Base-by-base conservation (phyloP, 2,113 vertebrate genomes). In the Pycnonotus jocosus region DNA sequence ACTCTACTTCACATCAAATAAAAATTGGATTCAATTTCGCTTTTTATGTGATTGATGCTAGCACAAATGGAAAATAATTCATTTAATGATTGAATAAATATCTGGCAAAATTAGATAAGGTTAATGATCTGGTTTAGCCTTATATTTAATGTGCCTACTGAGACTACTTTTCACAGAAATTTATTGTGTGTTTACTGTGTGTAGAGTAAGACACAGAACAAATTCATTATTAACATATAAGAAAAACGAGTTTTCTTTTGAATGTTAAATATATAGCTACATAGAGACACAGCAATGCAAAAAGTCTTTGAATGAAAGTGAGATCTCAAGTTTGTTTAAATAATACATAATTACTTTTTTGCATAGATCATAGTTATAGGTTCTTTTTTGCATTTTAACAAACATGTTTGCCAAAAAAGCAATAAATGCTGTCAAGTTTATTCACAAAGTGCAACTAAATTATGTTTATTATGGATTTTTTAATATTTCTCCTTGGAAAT, bases 381-480 rank as follows among this genome's bases (percentile, higher is more conserved):
- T 76, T 86, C n/a, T 68, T 94, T 35, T 64, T 91, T 91, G 24
- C 42, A 86, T 92, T 96, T 89, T 91, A 87, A 88, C 15, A 81
- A 93, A 78, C 25, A 20, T 51, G 20, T 24, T 53, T 78, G 45
- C 42, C 70, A 66, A 70, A 62, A 81, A 51, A 91, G 58, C 20
- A 88, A 91, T 73, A 91, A 89, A 88, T 37, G 61, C 17, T 62
- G 48, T 66, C 45, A 91, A 72, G 6, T 69, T 94, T 92, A 68
- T 76, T 64, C 48, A 60, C 27, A 81, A 91, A 96, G 6, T 64
- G 24, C 13, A 80, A 19, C 23, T 72, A 83, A 83, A 86, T 94
- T 77, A 77, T 57, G 14, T 25, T 89, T 91, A 71, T 80, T 91
- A 54, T 30, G 15, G 13, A 12, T 56, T 69, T 84, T 53, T 69